A percentile compares a stretch with the other conserved stretches of the same genome.
These are phyloP conservation scores for Oceanodroma tethys DNA, from an alignment of 2,113 vertebrate species.

Conservation along the genomic window DNA sequence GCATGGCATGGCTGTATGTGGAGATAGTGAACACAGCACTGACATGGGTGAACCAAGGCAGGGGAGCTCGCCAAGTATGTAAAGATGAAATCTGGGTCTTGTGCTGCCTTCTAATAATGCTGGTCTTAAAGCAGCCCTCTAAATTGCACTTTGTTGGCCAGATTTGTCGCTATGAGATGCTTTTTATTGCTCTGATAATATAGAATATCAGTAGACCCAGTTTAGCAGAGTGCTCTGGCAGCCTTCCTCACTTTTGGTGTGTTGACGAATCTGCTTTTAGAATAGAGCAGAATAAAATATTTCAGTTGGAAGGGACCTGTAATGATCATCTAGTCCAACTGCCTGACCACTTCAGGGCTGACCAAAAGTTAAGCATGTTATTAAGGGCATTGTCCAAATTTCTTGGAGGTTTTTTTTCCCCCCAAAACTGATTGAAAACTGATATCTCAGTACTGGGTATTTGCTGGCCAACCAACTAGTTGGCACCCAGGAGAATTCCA, in stretches of 20 bases:
- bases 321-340: background rate
- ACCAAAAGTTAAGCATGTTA: background rate
- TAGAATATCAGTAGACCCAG: background rate
- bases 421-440: background rate
- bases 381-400: background rate
- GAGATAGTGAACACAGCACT: background rate
- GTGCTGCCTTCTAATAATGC: background rate
- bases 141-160: background rate
- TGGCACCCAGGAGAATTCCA: background rate
- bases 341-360: background rate
- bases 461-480: background rate
- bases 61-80: rapidly evolving
- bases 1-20: rapidly evolving
- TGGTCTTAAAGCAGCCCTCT: background rate
- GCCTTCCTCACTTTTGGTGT: background rate
- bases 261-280: background rate
- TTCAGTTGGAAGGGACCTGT: background rate
- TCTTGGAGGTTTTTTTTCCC: rapidly evolving
- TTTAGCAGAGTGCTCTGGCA: background rate
- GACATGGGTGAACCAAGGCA: background rate
- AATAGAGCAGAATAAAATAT: background rate
- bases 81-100: background rate
- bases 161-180: background rate
- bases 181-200: background rate
- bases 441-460: background rate